Percentiles rank a stretch among this genome's conserved stretches.
Evolutionary conservation across 2,797 vertebrate species (phyloP).

Genomic region (Balearica regulorum): DNA sequence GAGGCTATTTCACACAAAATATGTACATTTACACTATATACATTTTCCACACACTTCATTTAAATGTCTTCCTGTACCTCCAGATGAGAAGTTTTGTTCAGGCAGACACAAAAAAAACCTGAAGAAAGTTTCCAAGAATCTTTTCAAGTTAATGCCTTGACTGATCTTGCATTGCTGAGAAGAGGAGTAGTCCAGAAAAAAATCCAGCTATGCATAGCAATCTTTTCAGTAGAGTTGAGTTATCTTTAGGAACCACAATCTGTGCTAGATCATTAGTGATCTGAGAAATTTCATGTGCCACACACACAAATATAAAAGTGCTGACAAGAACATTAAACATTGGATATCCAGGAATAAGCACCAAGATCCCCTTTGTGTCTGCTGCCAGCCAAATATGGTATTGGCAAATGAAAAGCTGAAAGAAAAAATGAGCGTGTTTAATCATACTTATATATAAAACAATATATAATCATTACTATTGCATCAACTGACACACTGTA

Average conservation of each 20-base stretch:
- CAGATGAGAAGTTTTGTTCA: constrained; percentile 41
- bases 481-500: neutral
- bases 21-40: constrained; percentile 63
- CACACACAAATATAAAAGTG: constrained; percentile 98
- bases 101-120: constrained; percentile 41
- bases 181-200: constrained; percentile 80
- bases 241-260: constrained; percentile 94
- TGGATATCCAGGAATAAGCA: constrained; percentile 92
- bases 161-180: constrained; percentile 76
- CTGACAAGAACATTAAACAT: constrained; percentile 92
- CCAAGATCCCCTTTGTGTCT: constrained; percentile 95
- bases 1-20: constrained; percentile 5
- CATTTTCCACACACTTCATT: constrained; percentile 19
- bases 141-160: constrained; percentile 52
- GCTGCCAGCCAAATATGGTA: constrained; percentile 99
- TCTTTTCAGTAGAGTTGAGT: constrained; percentile 84
- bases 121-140: constrained; percentile 10
- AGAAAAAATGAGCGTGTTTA: neutral
- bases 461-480: neutral
- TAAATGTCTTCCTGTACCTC: constrained; percentile 37
- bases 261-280: constrained; percentile 96
- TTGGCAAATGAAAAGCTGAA: constrained; percentile 97
- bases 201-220: constrained; percentile 78
- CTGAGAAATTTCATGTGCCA: constrained; percentile 95
- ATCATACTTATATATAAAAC: neutral